phyloP scores from a whole-genome alignment of 2,888 invertebrate species.

The Mylabris sibirica region DNA sequence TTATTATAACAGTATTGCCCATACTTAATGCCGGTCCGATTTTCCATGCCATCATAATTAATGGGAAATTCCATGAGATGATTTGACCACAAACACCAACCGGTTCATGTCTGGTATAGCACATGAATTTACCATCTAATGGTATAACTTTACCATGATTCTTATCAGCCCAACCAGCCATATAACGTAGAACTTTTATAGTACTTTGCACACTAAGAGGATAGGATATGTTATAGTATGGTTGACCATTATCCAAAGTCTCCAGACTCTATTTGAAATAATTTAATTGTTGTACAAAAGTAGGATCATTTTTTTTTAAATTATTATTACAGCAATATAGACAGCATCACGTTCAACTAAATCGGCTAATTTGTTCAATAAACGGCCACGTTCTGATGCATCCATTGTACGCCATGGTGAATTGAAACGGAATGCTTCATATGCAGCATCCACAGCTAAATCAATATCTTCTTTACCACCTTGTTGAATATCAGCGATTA shows the following conservation, averaged over 20 bases:
- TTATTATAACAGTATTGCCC: conserved; percentile 84
- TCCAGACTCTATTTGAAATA: conserved; percentile 76
- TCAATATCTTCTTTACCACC: conserved; percentile 79
- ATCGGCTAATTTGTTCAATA: conserved; percentile 81
- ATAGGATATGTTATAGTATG: conserved; percentile 76
- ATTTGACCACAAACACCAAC: conserved; percentile 94
- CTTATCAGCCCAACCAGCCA: conserved; percentile 96
- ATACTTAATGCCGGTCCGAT: conserved; percentile 77
- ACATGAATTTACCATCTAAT: conserved; percentile 80
- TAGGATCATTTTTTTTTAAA: not conserved
- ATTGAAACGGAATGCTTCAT: conserved; percentile 76
- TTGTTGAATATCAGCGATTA: conserved; percentile 83
- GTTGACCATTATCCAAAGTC: conserved; percentile 95
- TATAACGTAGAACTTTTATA: conserved; percentile 78
- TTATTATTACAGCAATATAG: conserved; percentile 77
- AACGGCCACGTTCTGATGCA: conserved; percentile 80
- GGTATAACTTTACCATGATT: conserved; percentile 78
- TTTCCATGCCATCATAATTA: conserved; percentile 96
- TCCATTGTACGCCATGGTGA: conserved; percentile 88
- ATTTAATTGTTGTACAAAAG: conserved; percentile 12
- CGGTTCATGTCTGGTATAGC: conserved; percentile 89
- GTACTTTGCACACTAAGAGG: conserved; percentile 71
- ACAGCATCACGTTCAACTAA: conserved; percentile 80
- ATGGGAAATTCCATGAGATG: conserved; percentile 94
- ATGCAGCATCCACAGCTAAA: conserved; percentile 81